A percentile compares a stretch with the other conserved stretches of the same genome.
Conservation (phyloP, 2,113 vertebrate genomes). For the Lates calcarifer region DNA sequence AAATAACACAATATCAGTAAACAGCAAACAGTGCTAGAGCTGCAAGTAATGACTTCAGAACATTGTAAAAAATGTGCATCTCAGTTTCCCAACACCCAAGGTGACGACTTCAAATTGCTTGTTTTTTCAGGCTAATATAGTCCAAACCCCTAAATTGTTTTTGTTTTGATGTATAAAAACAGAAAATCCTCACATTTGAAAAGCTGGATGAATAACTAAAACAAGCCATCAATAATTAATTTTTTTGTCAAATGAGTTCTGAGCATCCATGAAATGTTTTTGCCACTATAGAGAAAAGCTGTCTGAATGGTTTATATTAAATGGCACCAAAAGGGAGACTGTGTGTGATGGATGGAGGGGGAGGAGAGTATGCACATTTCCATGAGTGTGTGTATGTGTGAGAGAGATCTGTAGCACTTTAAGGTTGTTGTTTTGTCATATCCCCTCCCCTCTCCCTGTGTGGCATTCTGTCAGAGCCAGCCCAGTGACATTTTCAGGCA, state of each 20-base stretch:
- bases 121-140: too few species aligned
- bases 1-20: not conserved
- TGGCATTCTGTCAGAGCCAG: constrained; percentile 67
- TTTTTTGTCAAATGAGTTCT: not conserved
- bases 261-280: not conserved
- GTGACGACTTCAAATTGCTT: not conserved
- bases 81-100: not conserved
- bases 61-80: not conserved
- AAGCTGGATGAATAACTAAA: not conserved
- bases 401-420: constrained; percentile 45
- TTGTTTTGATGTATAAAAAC: not conserved
- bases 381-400: constrained; percentile 5
- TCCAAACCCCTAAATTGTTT: not conserved
- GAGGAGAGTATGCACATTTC: constrained; percentile 10
- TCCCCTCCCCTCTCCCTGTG: constrained; percentile 38
- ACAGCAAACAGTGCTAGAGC: not conserved
- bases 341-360: not conserved
- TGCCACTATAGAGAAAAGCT: not conserved
- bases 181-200: accelerated
- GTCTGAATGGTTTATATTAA: not conserved
- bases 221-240: accelerated
- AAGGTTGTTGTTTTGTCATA: constrained; percentile 63
- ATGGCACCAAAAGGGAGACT: not conserved
- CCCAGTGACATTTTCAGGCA: constrained; percentile 74
- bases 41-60: not conserved